Evolutionary conservation across 2,888 invertebrate genomes (phyloP), one percentile per base, ranked within the genome.

Genomic region (Spodoptera picta): DNA sequence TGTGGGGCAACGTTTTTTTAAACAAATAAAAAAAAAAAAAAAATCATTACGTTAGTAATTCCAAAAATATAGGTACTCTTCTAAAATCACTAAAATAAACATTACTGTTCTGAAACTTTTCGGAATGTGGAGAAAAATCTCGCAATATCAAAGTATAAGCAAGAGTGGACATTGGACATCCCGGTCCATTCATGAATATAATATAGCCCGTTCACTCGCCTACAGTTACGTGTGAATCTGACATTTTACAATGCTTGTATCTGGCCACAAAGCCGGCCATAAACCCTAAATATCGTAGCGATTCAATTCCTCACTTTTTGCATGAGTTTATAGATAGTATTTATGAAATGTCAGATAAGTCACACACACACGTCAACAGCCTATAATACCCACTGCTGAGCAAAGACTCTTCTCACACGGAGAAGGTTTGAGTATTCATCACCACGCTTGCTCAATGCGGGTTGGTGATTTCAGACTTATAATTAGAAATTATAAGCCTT

Each of bases 161-260:
- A 27, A 27, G 9, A 59, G 53, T 31, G 57, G 65, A 31, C 61
- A 43, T 50, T 55, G 27, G 36, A 23, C 48, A 36, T 36, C 27
- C 44, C 57, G 60, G 46, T 59, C 43, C 23, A 48, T 60, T 73
- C 71, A 75, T 75, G 71, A 75, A 75, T 73, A 62, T 53, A 36
- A 44, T 59, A 72, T 69, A 48, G 31, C 24, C 42, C 49, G 51
- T 61, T 70, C 60, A 52, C 48, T 50, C 49, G 44, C 44, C 19
- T 60, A 54, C 49, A 42, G 46, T n/a, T 58, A 54, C 58, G 64
- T 66, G 66, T 73, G 66, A 69, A 66, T 69, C 62, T 73, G 73
- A 66, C 60, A 62, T 54, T 55, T 64, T 69, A 63, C 55, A 66
- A 58, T 66, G 65, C 62, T 73, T 65, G 60, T 65, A 70, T 56